Evolutionary conservation across 2,888 invertebrate species (phyloP), one percentile per base, ranked within the genome.

Genomic region (Orthosia cruda): DNA sequence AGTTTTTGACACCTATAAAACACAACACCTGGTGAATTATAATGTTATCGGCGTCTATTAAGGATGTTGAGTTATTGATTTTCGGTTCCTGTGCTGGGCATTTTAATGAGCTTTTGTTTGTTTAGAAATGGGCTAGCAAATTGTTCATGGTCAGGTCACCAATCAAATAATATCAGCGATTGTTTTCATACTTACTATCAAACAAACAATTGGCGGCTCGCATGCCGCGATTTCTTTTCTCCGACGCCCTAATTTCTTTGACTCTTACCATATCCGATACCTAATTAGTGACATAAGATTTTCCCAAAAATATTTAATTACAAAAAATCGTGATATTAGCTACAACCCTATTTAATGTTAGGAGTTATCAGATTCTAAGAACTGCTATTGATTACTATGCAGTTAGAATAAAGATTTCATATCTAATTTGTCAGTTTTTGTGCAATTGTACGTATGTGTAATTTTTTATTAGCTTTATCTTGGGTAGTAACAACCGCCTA

Each of bases 21-120:
- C n/a, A 77, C 50, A 63, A 71, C 85, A 69, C 50, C 64, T 63
- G 15, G 54, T 81, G 88, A 88, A 88, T 88, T 62, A 59, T 71
- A 84, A 80, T 83, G 58, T 64, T 61, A 66, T 63, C 67, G 63
- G 61, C 64, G 50, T 76, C 68, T 76, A 69, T 54, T 70, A 65
- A n/a, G 23, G 68, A 82, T 78, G 71, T 81, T 65, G 70, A 74
- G 64, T 57, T 71, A 64, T 76, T 74, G 26, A 49, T 69, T 75
- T 85, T 79, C 9, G 40, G 23, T 26, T 20, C 50, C 16, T 57
- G 74, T 74, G 84, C 74, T 63, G 11, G 26, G 59, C 74, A 74
- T 83, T 70, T 65, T 64, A 77, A 86, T 74, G 57, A 73, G 68
- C 45, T 16, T 54, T 58, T 5, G 7, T 47, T 72, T 55, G 55